Evolutionary conservation across 2,888 invertebrate genomes (phyloP), one percentile per base, ranked within the genome.

Genomic region (Drosophila algonquin): DNA sequence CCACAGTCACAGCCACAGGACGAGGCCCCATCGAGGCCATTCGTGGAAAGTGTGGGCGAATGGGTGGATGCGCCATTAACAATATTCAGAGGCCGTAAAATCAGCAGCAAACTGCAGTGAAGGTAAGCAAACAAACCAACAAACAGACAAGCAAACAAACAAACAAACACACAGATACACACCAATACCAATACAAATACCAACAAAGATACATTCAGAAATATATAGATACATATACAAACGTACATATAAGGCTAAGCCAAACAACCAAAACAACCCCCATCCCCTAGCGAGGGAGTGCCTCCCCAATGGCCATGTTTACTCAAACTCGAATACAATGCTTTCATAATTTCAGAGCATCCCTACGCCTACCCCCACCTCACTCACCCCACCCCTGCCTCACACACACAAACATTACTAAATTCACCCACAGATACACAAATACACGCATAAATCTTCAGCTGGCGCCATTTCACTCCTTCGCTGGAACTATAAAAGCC

Each of bases 381-480:
- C 21, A 21, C 3, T 21, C 21, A n/a, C 47, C 45, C 48, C n/a
- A 45, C 30, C 14, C 14, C 4, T 12, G 14, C 35, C 53, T 60
- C 27, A 56, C 18, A 44, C 14, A 35, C 12, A 67, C 18, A 54
- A 24, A 50, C n/a, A 53, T 44, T 53, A 61, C 56, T 55, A 40
- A 14, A 47, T 30, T 58, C 46, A 60, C 16, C 50, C 40, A 50
- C 46, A 56, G 10, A 54, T 18, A 50, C 24, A 55, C 52, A 71
- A 59, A 74, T 64, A 81, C 63, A 73, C 47, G 54, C 53, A 80
- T 79, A 88, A 80, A 79, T 83, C 84, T 88, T 83, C 65, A 75
- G 74, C 77, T 85, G 84, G 84, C 84, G 89, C 84, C 84, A 89
- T 69, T 86, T 81, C 65, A 77, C 88, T 86, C 83, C 76, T 80